Evolutionary conservation across 1,140 invertebrate species (phyloP).

Genomic region (Nymphalis io): DNA sequence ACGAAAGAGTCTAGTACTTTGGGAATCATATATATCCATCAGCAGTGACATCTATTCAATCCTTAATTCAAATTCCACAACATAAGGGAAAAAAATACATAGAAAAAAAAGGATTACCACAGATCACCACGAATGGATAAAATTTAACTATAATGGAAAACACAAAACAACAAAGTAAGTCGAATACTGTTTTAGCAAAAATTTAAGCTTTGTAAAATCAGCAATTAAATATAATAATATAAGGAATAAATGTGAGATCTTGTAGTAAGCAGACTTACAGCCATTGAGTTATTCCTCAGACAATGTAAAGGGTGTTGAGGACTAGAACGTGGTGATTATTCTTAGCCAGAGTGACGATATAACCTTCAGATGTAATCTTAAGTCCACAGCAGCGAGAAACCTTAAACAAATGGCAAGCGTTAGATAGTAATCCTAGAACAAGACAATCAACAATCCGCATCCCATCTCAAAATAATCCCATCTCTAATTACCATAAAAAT

Average conservation of each 20-base stretch:
- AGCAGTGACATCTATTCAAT: slow-evolving; percentile 61
- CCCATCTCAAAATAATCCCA: too few relatives aligned
- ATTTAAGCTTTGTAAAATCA: slow-evolving; percentile 79
- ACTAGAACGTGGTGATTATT: slow-evolving; percentile 99
- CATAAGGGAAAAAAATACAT: slow-evolving; percentile 52
- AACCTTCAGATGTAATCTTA: slow-evolving; percentile 97
- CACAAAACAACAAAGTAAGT: slow-evolving; percentile 73
- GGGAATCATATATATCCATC: slow-evolving; percentile 68
- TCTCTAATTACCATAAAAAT: too few relatives aligned
- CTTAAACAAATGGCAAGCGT: slow-evolving; percentile 73
- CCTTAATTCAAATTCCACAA: slow-evolving; percentile 51
- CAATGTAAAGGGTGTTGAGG: slow-evolving; percentile 96
- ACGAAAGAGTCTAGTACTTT: slow-evolving; percentile 78
- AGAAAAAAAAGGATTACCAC: slow-evolving; percentile 51
- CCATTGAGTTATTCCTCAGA: slow-evolving; percentile 83
- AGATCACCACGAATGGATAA: slow-evolving; percentile 65
- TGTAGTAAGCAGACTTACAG: slow-evolving; percentile 80
- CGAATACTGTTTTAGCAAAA: slow-evolving; percentile 81
- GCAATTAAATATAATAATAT: slow-evolving; percentile 80
- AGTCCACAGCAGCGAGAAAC: slow-evolving; percentile 98
- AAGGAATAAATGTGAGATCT: slow-evolving; percentile 81
- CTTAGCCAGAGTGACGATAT: slow-evolving; percentile 97
- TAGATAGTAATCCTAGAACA: too few relatives aligned
- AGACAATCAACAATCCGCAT: too few relatives aligned
- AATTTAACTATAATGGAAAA: slow-evolving; percentile 77